Percentiles rank a stretch among this genome's conserved stretches.
phyloP scores from a whole-genome alignment of 2,797 vertebrate species.

The Acomys russatus region DNA sequence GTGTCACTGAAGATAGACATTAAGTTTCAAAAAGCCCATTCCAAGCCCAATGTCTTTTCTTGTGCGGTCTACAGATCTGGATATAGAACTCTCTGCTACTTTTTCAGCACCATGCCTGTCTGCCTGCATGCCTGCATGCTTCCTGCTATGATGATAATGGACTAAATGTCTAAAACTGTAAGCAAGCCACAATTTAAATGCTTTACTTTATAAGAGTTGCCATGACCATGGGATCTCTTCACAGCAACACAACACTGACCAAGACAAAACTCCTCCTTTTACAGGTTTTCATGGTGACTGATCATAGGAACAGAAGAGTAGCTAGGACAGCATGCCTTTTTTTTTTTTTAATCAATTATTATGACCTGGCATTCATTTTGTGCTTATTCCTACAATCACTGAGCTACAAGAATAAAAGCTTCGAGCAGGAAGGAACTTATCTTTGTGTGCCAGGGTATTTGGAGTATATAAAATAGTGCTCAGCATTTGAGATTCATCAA shows the following conservation, averaged over 20 bases:
- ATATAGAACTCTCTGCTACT: background rate
- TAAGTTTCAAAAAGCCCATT: background rate
- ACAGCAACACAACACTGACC: background rate
- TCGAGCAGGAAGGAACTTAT: background rate
- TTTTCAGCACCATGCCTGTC: background rate
- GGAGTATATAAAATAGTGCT: constrained; percentile 19
- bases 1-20: too few species aligned
- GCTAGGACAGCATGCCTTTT: background rate
- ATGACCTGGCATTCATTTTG: background rate
- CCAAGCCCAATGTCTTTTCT: too few species aligned
- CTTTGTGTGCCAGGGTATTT: background rate
- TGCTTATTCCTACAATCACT: background rate
- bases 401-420: background rate
- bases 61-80: background rate
- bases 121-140: background rate
- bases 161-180: background rate
- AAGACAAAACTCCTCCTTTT: background rate
- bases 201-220: background rate
- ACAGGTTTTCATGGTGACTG: too few species aligned
- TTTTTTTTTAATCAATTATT: constrained; percentile 3
- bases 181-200: background rate
- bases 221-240: background rate
- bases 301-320: background rate
- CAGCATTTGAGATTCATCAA: background rate
- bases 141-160: background rate